These are phyloP conservation scores for Eriosoma lanigerum DNA, from an alignment of 1,140 invertebrate species.

Conservation along the genomic window DNA sequence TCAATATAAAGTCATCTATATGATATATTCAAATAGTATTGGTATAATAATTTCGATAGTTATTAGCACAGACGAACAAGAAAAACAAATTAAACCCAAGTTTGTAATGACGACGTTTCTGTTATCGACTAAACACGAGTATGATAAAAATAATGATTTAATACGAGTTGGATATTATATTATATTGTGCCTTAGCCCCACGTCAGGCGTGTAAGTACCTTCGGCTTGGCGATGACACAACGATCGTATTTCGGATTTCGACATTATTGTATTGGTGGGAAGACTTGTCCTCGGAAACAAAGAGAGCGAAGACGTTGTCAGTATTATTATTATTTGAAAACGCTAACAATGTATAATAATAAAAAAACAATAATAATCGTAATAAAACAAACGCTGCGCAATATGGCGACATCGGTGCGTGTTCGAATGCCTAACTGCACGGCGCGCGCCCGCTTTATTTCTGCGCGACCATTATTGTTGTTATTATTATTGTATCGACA, in stretches of 20 bases:
- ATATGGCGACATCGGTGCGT: slow-evolving; percentile 47
- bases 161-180: too few species aligned
- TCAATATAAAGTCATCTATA: too few species aligned
- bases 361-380: background rate
- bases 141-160: too few species aligned
- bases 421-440: slow-evolving; percentile 42
- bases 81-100: too few species aligned
- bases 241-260: slow-evolving; percentile 12
- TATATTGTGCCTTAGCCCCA: too few species aligned
- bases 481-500: slow-evolving; percentile 14
- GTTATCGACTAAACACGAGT: too few species aligned
- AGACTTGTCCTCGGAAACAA: background rate
- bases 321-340: slow-evolving; percentile 1
- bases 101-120: too few species aligned
- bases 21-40: too few species aligned
- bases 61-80: too few species aligned
- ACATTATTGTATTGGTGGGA: background rate
- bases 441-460: slow-evolving; percentile 34
- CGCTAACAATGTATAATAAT: slow-evolving; percentile 9
- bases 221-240: background rate
- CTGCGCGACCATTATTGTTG: background rate
- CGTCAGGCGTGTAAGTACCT: too few species aligned
- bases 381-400: slow-evolving; percentile 31
- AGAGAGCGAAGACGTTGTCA: background rate
- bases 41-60: too few species aligned